Base-by-base conservation (phyloP, 64 coral and sea anemone genomes). In the Platygyra sinensis region DNA sequence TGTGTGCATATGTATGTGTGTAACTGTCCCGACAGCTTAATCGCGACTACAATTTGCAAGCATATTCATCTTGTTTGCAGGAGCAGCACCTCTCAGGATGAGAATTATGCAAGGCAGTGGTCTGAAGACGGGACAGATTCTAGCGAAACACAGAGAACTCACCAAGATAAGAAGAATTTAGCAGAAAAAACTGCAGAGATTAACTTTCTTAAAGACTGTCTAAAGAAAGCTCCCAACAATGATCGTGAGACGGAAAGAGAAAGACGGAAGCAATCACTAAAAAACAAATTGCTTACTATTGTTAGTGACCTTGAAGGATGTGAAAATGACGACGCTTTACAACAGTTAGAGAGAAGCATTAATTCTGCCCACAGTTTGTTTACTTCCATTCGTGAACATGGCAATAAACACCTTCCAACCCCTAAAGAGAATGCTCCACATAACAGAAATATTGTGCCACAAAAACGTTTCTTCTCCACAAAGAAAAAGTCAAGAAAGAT, bases 381-480 rank as follows among this genome's bases (percentile, higher is more conserved):
- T 72, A 11, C 32, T 59, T 51, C 32, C 2, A 38, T n/a, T n/a
- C n/a, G n/a, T n/a, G n/a, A 38, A 38, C 36, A 38, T 38, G 55
- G 52, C 17, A 71, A 19, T 36, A 81, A 60, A 30, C 60, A 39
- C 32, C 25, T 42, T 52, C 50, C 17, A 24, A 82, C 55, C 39
- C 61, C 64, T 30, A 67, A 90, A 4, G 36, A 82, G 64, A 50
- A 54, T 52, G 89, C 78, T 54, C 77, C 89, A 71, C 59, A 62
- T 22, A 90, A 90, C 78, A 90, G 82, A 32, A 90, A 81, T 28
- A 90, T 90, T 60, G 61, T 82, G 33, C 72, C 33, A 29, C 89
- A 82, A 27, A 54, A 25, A 74, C 67, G 78, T 10, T 90, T 90
- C 60, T 90, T 49, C 51, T 90, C 78, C 38, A 82, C 89, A 38